Conservation (phyloP, 2,113 vertebrate genomes). For the Anolis sagrei region DNA sequence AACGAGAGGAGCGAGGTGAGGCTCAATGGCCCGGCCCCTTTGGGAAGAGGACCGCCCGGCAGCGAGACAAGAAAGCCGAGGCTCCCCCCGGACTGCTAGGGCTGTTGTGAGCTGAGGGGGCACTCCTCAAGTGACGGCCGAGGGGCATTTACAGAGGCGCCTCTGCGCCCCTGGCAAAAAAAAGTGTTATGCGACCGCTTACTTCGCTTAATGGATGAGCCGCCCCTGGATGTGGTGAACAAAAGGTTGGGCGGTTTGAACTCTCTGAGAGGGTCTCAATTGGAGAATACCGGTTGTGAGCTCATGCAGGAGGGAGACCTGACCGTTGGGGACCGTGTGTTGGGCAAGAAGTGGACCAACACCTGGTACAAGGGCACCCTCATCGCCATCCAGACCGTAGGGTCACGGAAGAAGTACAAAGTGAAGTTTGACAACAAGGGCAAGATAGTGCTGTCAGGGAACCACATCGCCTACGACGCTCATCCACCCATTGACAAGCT, state of each 20-base stretch:
- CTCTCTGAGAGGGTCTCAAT: constrained; percentile 40
- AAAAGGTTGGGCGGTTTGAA: constrained; percentile 75
- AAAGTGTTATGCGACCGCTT: too few species aligned
- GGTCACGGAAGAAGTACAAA: constrained; percentile 89
- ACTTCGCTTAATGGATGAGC: too few species aligned
- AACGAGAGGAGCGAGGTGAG: too few species aligned
- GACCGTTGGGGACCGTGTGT: constrained; percentile 87
- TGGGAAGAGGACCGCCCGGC: too few species aligned
- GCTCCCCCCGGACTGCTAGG: too few species aligned
- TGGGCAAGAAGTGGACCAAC: constrained; percentile 97
- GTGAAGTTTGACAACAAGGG: constrained; percentile 97
- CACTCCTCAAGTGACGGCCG: too few species aligned
- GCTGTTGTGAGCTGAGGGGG: too few species aligned
- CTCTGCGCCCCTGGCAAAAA: too few species aligned
- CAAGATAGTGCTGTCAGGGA: constrained; percentile 96
- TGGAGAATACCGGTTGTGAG: constrained; percentile 58
- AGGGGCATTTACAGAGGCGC: too few species aligned
- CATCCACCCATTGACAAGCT: constrained; percentile 88
- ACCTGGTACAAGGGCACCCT: constrained; percentile 94
- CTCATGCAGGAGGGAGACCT: constrained; percentile 88
- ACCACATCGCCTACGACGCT: constrained; percentile 96
- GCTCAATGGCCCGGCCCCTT: too few species aligned
- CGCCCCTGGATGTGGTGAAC: constrained; percentile 85
- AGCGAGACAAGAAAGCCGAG: too few species aligned
- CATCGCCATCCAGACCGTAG: constrained; percentile 87